phyloP scores from a whole-genome alignment of 2,113 vertebrate species.

The Bathybates hornii region DNA sequence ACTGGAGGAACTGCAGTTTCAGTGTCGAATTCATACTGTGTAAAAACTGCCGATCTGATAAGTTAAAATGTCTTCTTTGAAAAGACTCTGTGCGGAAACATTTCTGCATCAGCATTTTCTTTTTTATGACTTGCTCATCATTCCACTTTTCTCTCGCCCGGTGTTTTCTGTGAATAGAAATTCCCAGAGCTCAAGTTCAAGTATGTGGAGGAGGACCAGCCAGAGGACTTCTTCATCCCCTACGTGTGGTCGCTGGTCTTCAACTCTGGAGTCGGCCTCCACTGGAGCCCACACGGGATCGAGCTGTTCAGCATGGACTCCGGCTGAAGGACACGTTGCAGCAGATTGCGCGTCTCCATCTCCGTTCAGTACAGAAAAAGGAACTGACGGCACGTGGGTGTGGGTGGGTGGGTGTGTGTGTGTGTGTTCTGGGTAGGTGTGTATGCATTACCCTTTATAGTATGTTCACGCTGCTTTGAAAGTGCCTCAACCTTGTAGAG shows the following conservation, averaged over 20 bases:
- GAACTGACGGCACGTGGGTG: not conserved
- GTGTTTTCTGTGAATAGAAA: conserved; percentile 73
- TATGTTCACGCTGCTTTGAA: conserved; percentile 61
- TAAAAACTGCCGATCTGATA: not conserved
- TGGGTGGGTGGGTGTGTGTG: not conserved
- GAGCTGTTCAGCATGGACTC: conserved; percentile 97
- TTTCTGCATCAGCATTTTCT: not conserved
- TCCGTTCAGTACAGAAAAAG: not conserved
- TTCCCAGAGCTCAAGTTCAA: conserved; percentile 98
- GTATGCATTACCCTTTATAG: conserved; percentile 34
- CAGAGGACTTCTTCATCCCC: conserved; percentile 96
- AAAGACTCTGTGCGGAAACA: not conserved
- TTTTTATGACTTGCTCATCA: not conserved
- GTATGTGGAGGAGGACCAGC: conserved; percentile 97
- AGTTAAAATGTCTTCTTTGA: not conserved
- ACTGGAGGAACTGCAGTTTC: not conserved
- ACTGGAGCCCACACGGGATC: conserved; percentile 88
- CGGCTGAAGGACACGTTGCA: conserved; percentile 66
- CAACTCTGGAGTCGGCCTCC: conserved; percentile 86
- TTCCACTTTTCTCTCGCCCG: not conserved
- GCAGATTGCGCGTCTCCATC: not conserved
- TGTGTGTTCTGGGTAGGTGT: not conserved
- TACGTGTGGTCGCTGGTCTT: conserved; percentile 97
- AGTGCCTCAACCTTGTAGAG: conserved; percentile 68
- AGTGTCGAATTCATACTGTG: not conserved